Evolutionary conservation across 2,797 vertebrate species (phyloP).

Genomic region (Phrynocephalus guinanensis): DNA sequence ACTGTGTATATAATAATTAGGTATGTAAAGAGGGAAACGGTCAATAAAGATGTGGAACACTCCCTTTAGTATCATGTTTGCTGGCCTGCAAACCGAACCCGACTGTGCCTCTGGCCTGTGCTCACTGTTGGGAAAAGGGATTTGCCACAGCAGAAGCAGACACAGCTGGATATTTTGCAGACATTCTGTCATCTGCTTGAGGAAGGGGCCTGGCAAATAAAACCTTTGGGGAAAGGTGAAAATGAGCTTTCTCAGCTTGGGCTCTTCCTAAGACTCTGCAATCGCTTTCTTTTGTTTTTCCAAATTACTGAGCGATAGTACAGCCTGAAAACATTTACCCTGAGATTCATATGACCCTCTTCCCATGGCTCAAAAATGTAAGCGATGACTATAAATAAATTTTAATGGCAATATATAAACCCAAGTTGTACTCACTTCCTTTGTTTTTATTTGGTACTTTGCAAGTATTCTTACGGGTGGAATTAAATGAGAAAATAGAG

Average conservation of each 20-base stretch:
- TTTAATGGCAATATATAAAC: background rate
- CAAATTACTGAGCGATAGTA: slow-evolving; percentile 21
- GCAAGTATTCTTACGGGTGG: background rate
- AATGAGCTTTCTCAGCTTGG: background rate
- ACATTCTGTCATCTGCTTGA: slow-evolving; percentile 24
- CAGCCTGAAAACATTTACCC: slow-evolving; percentile 33
- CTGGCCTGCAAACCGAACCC: background rate
- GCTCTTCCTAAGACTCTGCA: slow-evolving; percentile 19
- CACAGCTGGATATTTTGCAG: background rate
- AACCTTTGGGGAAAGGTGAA: slow-evolving; percentile 20
- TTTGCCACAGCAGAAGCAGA: fast-evolving
- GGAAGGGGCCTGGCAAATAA: slow-evolving; percentile 16
- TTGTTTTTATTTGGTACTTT: too few relatives aligned
- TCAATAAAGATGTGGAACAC: background rate
- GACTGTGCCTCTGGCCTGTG: background rate
- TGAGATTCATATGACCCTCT: slow-evolving; percentile 44
- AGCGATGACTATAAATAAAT: background rate
- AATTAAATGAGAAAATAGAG: background rate
- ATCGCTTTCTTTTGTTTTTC: slow-evolving; percentile 43
- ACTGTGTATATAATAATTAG: background rate
- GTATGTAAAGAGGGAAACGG: background rate
- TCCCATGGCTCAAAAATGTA: slow-evolving; percentile 31
- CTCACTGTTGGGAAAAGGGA: background rate
- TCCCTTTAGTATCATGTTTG: too few relatives aligned
- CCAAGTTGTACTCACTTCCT: background rate